phyloP scores from a whole-genome alignment of 2,113 vertebrate species.

The Myocastor coypus region DNA sequence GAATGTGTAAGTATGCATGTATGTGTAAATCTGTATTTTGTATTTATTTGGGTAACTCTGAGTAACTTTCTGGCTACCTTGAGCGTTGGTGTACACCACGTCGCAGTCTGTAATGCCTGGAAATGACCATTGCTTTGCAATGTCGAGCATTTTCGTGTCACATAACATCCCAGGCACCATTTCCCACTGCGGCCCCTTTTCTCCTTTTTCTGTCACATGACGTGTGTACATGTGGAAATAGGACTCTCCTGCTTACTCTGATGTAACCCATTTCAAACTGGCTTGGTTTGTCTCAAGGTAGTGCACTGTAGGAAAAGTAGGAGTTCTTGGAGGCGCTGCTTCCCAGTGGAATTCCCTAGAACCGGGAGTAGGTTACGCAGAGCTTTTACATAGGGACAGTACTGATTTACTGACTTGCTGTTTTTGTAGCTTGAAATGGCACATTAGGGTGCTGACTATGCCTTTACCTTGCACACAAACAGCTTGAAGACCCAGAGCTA shows the following conservation, averaged over 20 bases:
- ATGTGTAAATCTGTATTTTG: too few species aligned
- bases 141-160: constrained; percentile 45
- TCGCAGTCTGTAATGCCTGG: constrained; percentile 42
- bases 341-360: constrained; percentile 35
- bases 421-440: constrained; percentile 71
- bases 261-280: constrained; percentile 72
- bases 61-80: constrained; percentile 40
- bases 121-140: constrained; percentile 49
- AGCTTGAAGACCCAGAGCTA: constrained; percentile 39
- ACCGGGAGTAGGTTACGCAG: too few species aligned
- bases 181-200: background rate
- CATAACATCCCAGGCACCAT: background rate
- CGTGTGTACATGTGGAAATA: constrained; percentile 82
- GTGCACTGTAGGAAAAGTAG: constrained; percentile 55
- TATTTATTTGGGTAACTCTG: too few species aligned
- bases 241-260: constrained; percentile 60
- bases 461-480: constrained; percentile 63
- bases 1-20: background rate
- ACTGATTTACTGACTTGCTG: constrained; percentile 76
- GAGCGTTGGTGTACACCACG: background rate
- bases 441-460: constrained; percentile 56
- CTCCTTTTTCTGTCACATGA: background rate
- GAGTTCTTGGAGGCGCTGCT: constrained; percentile 51
- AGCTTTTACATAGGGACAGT: too few species aligned
- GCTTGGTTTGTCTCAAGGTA: constrained; percentile 67